These are phyloP conservation scores for Sakesphorus luctuosus DNA, from an alignment of 2,113 vertebrate genomes.

Conservation along the genomic window DNA sequence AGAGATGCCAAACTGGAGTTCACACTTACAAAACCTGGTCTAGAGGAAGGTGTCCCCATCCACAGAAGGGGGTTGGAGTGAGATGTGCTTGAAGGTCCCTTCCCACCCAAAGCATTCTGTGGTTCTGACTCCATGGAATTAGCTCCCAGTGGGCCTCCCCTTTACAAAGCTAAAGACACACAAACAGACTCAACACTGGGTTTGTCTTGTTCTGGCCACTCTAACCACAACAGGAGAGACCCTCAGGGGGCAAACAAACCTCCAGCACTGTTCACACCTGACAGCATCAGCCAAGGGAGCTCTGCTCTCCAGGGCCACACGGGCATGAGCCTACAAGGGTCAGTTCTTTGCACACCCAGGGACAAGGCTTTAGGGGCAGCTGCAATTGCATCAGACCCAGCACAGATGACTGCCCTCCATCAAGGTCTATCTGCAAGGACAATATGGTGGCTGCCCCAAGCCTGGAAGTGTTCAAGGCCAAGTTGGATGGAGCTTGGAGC, in stretches of 20 bases:
- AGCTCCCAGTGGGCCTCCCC: background rate
- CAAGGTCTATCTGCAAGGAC: background rate
- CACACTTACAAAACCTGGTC: background rate
- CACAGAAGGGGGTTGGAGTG: background rate
- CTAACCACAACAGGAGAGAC: background rate
- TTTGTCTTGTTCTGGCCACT: background rate
- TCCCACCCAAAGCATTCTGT: background rate
- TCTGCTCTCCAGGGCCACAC: background rate
- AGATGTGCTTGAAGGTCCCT: background rate
- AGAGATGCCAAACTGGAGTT: background rate
- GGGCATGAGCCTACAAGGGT: background rate
- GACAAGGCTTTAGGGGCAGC: background rate
- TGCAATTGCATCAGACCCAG: background rate
- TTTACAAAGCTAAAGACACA: background rate
- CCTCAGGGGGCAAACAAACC: background rate
- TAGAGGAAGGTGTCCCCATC: background rate
- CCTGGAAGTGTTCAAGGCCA: background rate
- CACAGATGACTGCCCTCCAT: background rate
- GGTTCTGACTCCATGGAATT: background rate
- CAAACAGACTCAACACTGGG: background rate
- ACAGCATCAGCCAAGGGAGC: background rate
- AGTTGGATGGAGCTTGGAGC: background rate
- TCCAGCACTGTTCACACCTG: background rate
- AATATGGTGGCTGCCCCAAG: background rate
- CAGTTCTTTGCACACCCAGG: background rate